These are phyloP conservation scores for Myzus persicae DNA, from an alignment of 1,140 invertebrate genomes.

Conservation along the genomic window DNA sequence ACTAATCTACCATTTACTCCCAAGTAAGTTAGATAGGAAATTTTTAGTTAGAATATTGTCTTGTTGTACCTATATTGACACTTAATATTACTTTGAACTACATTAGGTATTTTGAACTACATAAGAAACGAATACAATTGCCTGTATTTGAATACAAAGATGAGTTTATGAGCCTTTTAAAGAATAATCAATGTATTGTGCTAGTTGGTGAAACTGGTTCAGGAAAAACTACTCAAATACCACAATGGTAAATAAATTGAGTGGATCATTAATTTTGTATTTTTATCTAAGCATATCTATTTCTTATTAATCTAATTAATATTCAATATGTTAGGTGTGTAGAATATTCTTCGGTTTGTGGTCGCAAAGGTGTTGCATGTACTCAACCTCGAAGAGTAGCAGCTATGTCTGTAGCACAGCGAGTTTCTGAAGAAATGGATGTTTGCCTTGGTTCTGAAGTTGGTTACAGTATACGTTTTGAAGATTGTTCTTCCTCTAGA, in stretches of 20 bases:
- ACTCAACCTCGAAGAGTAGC: constrained; percentile 97
- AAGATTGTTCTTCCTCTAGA: constrained; percentile 96
- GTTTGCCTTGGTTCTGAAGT: constrained; percentile 96
- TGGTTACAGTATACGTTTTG: constrained; percentile 99
- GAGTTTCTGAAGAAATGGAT: constrained; percentile 99
- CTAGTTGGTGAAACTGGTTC: constrained; percentile 96
- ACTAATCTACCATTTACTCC: constrained; percentile 80
- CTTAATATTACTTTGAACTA: constrained; percentile 51
- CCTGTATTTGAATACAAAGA: constrained; percentile 98
- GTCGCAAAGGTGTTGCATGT: constrained; percentile 89
- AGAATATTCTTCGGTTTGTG: constrained; percentile 80
- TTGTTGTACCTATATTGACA: constrained; percentile 12
- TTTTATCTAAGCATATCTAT: background rate
- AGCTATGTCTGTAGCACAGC: constrained; percentile 97
- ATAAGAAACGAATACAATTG: constrained; percentile 86
- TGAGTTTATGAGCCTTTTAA: constrained; percentile 92
- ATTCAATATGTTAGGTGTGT: constrained; percentile 80
- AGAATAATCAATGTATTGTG: constrained; percentile 90
- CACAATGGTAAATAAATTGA: constrained; percentile 71
- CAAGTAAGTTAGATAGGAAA: constrained; percentile 63
- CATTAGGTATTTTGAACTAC: constrained; percentile 81
- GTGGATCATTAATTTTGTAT: background rate
- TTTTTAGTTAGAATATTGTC: constrained; percentile 22
- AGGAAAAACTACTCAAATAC: constrained; percentile 97
- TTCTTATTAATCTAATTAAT: constrained; percentile 5